A percentile compares a stretch with the other conserved stretches of the same genome.
These are phyloP conservation scores for Herminia tarsipennalis DNA, from an alignment of 2,888 invertebrate genomes.

Conservation along the genomic window DNA sequence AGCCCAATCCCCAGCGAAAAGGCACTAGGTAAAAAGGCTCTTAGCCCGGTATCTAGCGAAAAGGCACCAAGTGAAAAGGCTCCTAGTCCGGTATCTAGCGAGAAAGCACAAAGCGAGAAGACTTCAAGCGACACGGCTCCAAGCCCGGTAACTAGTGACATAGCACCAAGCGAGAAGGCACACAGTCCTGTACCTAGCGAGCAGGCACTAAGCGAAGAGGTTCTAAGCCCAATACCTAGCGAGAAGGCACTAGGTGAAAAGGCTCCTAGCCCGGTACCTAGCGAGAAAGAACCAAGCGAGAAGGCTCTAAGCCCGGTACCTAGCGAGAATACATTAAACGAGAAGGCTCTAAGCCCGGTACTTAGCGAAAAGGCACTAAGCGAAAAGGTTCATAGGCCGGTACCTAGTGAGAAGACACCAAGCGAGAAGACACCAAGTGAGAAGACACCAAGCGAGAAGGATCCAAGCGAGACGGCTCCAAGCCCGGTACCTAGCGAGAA, in stretches of 20 bases:
- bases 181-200: slow-evolving; percentile 1
- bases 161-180: slow-evolving; percentile 2
- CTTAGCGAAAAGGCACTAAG: neutral
- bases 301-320: slow-evolving; percentile 3
- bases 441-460: neutral
- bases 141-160: neutral
- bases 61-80: slow-evolving; percentile 4
- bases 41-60: neutral
- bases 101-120: slow-evolving; percentile 1
- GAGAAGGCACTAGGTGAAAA: neutral
- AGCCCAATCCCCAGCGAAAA: neutral
- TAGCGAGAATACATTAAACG: neutral
- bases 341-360: neutral
- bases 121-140: neutral
- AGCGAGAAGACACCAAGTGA: neutral
- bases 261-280: slow-evolving; percentile 1
- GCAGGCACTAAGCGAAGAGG: neutral
- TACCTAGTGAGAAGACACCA: neutral
- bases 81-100: slow-evolving; percentile 1
- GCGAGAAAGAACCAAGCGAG: neutral
- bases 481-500: slow-evolving; percentile 5
- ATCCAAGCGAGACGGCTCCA: neutral
- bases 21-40: neutral
- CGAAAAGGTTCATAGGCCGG: neutral
- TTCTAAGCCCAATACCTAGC: neutral